Evolutionary conservation across 2,797 vertebrate genomes (phyloP), one percentile per base, ranked within the genome.

Genomic region (Enteromius trimaculatus): DNA sequence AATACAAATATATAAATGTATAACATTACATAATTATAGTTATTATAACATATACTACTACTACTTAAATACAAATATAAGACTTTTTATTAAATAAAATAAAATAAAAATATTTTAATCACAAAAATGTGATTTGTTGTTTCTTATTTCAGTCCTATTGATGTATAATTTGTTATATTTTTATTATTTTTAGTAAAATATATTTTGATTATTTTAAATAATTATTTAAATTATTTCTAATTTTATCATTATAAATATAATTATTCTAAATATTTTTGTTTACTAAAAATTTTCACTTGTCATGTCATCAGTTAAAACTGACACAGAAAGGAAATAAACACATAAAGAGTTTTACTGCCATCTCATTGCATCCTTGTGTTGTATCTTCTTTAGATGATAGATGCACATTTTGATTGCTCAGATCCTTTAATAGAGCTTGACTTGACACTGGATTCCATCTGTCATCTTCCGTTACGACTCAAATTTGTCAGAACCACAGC

Each of bases 401-500:
- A 65, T 75, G 14, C 16, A 53, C 14, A 34, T 65, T 77, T 80
- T 80, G 62, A 83, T 79, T 62, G 23, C 68, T 80, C 34, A 70
- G 55, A 83, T 77, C 64, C 21, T 39, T 51, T 76, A 81, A 86
- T 79, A 49, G 37, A 76, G 58, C 11, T 47, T 34, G 69, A 82
- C 80, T 58, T 4, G 2, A n/a, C 53, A 9, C 69, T n/a, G 49
- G 39, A 76, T 80, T 74, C 44, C 29, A 58, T 75, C 44, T 58
- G 60, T 68, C 55, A 44, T 26, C n/a, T 42, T 76, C 51, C 42
- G 53, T 83, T 80, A 68, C 16, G 8, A 16, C 49, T 64, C 31
- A 84, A 37, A 86, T 58, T 13, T 37, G 65, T 44, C 23, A 47
- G 23, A 80, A 55, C 71, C 37, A n/a, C 66, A 53, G 77, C 81